A percentile compares a stretch with the other conserved stretches of the same genome.
These are phyloP conservation scores for Drosophila kanapiae DNA, from an alignment of 1,140 invertebrate species.

Conservation along the genomic window DNA sequence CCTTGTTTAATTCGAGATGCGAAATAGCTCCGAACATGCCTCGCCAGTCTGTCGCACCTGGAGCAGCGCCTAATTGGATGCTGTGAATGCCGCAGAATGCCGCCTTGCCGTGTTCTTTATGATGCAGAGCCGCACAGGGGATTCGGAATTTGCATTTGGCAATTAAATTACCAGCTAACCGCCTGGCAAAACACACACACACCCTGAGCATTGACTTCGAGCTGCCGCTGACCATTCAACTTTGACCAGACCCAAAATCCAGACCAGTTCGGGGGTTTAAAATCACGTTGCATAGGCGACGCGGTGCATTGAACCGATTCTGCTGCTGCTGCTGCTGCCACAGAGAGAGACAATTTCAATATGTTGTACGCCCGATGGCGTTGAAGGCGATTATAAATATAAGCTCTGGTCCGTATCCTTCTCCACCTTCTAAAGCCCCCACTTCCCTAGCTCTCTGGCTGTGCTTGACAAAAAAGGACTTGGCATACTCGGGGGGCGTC, in stretches of 20 bases:
- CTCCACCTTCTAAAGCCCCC: background rate
- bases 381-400: constrained; percentile 24
- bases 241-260: constrained; percentile 26
- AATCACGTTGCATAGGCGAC: constrained; percentile 27
- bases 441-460: background rate
- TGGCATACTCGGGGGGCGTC: background rate
- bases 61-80: constrained; percentile 32
- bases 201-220: constrained; percentile 30
- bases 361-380: constrained; percentile 43
- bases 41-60: constrained; percentile 30
- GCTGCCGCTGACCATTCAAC: constrained; percentile 52
- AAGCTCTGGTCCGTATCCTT: constrained; percentile 2
- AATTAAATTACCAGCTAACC: constrained; percentile 55
- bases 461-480: constrained; percentile 6
- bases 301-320: constrained; percentile 43
- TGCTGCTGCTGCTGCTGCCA: background rate
- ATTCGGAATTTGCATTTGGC: constrained; percentile 54
- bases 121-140: constrained; percentile 5
- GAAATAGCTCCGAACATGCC: background rate
- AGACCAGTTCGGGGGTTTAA: constrained; percentile 32
- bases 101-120: constrained; percentile 27
- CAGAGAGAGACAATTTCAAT: constrained; percentile 53
- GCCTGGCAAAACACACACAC: constrained; percentile 36
- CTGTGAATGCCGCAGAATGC: constrained; percentile 7
- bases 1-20: constrained; percentile 3